Percentiles rank a stretch among this genome's conserved stretches.
Conservation (phyloP, 1,140 invertebrate species). For the Chymomyza costata region DNA sequence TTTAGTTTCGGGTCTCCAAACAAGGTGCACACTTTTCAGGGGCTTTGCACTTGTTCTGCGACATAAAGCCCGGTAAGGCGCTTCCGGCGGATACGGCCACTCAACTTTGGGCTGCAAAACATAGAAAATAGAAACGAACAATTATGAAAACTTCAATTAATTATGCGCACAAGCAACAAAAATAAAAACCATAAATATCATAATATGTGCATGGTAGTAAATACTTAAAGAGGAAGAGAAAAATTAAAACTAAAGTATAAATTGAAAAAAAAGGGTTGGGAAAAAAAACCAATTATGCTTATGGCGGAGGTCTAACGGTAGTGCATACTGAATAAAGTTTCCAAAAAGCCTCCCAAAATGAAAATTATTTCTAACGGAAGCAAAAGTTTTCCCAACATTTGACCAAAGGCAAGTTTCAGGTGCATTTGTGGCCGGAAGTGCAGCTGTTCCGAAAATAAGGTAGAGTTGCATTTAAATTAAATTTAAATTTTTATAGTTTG, state of each 20-base stretch:
- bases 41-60: slow-evolving; percentile 61
- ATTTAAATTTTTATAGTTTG: slow-evolving; percentile 35
- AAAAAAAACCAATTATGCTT: too few relatives aligned
- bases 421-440: slow-evolving; percentile 45
- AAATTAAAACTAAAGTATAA: slow-evolving; percentile 59
- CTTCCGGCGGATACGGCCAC: slow-evolving; percentile 60
- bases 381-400: slow-evolving; percentile 40
- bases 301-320: slow-evolving; percentile 37
- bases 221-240: slow-evolving; percentile 17
- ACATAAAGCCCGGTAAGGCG: slow-evolving; percentile 44
- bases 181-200: slow-evolving; percentile 22
- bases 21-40: slow-evolving; percentile 12
- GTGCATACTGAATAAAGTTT: slow-evolving; percentile 30
- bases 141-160: slow-evolving; percentile 63
- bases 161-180: slow-evolving; percentile 49
- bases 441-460: slow-evolving; percentile 19
- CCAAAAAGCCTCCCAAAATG: not conserved
- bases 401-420: not conserved
- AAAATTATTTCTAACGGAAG: slow-evolving; percentile 38
- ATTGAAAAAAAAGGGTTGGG: slow-evolving; percentile 15
- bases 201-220: slow-evolving; percentile 5
- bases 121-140: slow-evolving; percentile 51
- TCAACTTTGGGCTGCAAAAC: slow-evolving; percentile 59
- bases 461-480: not conserved
- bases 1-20: slow-evolving; percentile 7